Evolutionary conservation across 2,797 vertebrate species (phyloP).

Genomic region (Austrolebias charrua): DNA sequence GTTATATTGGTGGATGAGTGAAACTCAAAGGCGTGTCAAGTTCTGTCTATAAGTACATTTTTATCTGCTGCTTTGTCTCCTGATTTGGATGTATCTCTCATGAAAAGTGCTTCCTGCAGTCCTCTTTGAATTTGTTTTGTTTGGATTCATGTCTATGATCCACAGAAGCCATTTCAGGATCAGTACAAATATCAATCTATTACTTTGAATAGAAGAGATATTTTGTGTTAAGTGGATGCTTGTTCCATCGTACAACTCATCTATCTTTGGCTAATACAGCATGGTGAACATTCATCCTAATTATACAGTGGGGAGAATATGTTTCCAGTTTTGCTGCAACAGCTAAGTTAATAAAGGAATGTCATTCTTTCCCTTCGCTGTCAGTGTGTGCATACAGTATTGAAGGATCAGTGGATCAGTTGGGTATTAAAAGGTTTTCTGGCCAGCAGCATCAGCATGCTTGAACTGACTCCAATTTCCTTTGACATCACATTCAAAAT

Average conservation of each 20-base stretch:
- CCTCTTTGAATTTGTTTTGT: not conserved
- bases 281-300: slow-evolving; percentile 25
- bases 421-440: slow-evolving; percentile 33
- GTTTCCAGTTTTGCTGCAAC: slow-evolving; percentile 24
- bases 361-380: slow-evolving; percentile 13
- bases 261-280: slow-evolving; percentile 4
- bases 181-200: not conserved
- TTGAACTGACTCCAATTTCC: slow-evolving; percentile 56
- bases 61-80: slow-evolving; percentile 9
- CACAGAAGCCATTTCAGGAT: slow-evolving; percentile 8
- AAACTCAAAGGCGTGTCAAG: not conserved
- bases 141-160: slow-evolving; percentile 9
- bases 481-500: slow-evolving; percentile 32
- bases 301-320: slow-evolving; percentile 2
- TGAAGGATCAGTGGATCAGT: slow-evolving; percentile 42
- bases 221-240: slow-evolving; percentile 19
- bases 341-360: slow-evolving; percentile 11
- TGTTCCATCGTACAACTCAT: slow-evolving; percentile 17
- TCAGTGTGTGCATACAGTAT: slow-evolving; percentile 15
- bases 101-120: not conserved
- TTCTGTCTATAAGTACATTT: slow-evolving; percentile 1
- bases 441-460: slow-evolving; percentile 31
- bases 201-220: slow-evolving; percentile 3
- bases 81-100: not conserved
- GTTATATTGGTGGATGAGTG: not conserved